Evolutionary conservation across 2,888 invertebrate genomes (phyloP).

Genomic region (Caradrina clavipalpis): DNA sequence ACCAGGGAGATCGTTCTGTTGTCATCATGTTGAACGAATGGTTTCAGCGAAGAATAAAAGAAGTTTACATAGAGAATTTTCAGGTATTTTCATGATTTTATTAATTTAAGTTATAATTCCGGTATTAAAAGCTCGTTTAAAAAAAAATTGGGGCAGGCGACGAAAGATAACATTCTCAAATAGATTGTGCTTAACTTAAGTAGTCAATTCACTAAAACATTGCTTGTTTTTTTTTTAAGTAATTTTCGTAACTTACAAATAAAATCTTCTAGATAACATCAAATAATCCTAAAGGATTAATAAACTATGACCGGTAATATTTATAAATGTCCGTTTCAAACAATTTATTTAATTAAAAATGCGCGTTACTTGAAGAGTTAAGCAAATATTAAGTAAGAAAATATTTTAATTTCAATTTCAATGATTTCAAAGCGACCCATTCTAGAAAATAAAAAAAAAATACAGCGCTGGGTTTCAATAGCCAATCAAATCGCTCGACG

Average conservation of each 20-base stretch:
- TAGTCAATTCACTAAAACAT: neutral
- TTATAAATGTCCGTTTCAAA: too few relatives aligned
- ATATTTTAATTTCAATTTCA: too few relatives aligned
- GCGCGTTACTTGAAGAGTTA: too few relatives aligned
- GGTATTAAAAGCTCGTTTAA: fast-evolving
- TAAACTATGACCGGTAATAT: too few relatives aligned
- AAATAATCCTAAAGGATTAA: neutral
- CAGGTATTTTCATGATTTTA: constrained; percentile 75
- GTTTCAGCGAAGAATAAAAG: constrained; percentile 83
- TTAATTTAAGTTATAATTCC: neutral
- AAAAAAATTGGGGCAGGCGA: neutral
- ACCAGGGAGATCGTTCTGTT: constrained; percentile 74
- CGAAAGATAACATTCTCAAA: neutral
- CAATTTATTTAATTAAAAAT: too few relatives aligned
- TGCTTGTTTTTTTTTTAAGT: neutral
- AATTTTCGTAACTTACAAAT: too few relatives aligned
- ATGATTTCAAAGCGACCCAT: too few relatives aligned
- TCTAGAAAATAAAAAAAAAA: too few relatives aligned
- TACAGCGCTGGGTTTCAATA: too few relatives aligned
- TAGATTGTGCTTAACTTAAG: neutral
- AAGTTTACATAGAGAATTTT: constrained; percentile 79
- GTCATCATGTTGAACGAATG: constrained; percentile 90
- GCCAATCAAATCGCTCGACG: too few relatives aligned
- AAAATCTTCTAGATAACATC: neutral
- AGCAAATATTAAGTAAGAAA: too few relatives aligned